Percentiles rank a stretch among this genome's conserved stretches.
Evolutionary conservation across 2,797 vertebrate genomes (phyloP).

Genomic region (Falco naumanni): DNA sequence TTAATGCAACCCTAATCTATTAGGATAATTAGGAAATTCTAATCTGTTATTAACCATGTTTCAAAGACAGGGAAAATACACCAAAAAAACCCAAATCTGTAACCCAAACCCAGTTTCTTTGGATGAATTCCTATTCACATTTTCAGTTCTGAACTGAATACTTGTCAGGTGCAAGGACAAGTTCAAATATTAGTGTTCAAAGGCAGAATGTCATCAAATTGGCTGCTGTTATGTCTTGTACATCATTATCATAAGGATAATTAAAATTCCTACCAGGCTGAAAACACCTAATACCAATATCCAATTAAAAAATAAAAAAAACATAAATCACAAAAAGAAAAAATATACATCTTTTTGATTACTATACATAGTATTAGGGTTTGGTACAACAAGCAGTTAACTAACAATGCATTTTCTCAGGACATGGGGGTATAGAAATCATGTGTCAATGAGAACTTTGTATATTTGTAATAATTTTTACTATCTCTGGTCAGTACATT

Average conservation of each 20-base stretch:
- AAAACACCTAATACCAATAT: neutral
- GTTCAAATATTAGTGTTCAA: neutral
- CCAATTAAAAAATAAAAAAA: neutral
- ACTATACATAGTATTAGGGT: neutral
- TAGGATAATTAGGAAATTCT: neutral
- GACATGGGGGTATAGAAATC: neutral
- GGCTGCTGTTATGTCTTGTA: neutral
- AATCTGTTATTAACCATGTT: neutral
- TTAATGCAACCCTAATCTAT: neutral
- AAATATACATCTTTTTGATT: neutral
- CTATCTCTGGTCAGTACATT: neutral
- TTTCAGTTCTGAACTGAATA: neutral
- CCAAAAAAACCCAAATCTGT: neutral
- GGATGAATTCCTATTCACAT: neutral
- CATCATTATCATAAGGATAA: neutral
- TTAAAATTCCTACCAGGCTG: neutral
- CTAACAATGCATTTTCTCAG: neutral
- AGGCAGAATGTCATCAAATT: neutral
- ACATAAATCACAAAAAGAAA: neutral
- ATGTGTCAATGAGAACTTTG: neutral
- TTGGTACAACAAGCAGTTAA: neutral
- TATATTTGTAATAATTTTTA: neutral
- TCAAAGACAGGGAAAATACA: neutral
- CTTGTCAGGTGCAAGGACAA: neutral
- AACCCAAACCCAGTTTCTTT: neutral